Evolutionary conservation across 2,888 invertebrate species (phyloP), one percentile per base, ranked within the genome.

Genomic region (Drymonia ruficornis): DNA sequence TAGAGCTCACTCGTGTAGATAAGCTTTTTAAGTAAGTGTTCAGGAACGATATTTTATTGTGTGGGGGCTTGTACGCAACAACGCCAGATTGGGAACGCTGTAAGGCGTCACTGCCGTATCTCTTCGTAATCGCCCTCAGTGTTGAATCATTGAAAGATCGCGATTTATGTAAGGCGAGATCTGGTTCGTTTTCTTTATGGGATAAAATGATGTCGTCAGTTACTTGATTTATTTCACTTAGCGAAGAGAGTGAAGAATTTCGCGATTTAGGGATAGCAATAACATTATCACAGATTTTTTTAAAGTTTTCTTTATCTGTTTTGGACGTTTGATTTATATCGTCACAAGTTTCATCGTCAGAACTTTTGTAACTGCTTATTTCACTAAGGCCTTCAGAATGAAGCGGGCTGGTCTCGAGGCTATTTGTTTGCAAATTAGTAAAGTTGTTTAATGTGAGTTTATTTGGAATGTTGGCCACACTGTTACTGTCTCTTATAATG

Each of bases 1-100:
- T 89, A 78, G 84, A 81, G 70, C 77, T 80, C 68, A 85, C 81
- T 63, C 88, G 84, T 50, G 80, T 76, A 63, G 85, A 89, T 83
- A 93, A 84, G 83, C 93, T 93, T 83, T 88, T 93, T 78, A 93
- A 83, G 76, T 93, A 93, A 76, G 93, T 93, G 73, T 91, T 89
- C 56, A 93, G 80, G 76, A 93, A 93, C 55, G 89, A 88, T 79
- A 93, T 83, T 75, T 93, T 92, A 77, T 91, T 91, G 74, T 83
- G 80, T 16, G 91, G 92, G 36, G 78, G 81, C 59, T 82, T 82
- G 75, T 89, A 91, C 62, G 83, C 69, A 61, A 81, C 72, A 49
- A n/a, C n/a, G n/a, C 88, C 85, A 40, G 92, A 91, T 74, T 87
- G 86, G 16, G 91, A 92, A 56, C 92, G 88, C 15, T 75, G 72